phyloP scores from a whole-genome alignment of 2,888 invertebrate genomes.

The Ophioninae sp. region DNA sequence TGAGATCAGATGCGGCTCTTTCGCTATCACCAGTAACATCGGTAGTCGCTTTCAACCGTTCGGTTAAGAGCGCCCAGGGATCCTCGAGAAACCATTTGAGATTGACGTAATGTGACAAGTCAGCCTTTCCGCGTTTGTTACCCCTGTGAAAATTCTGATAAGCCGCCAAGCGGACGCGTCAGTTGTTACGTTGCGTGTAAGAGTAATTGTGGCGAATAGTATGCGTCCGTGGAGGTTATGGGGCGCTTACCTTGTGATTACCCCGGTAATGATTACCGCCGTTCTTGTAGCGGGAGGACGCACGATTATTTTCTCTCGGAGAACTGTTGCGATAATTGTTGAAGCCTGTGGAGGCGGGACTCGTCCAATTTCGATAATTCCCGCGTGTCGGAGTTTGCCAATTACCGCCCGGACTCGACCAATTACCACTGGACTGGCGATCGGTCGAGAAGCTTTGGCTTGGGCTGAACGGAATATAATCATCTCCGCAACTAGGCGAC shows the following conservation, averaged over 20 bases:
- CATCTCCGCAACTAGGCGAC: slow-evolving; percentile 46
- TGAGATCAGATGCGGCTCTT: not conserved
- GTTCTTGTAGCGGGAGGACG: slow-evolving; percentile 42
- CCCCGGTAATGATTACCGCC: slow-evolving; percentile 26
- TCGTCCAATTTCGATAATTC: slow-evolving; percentile 64
- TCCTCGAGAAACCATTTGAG: slow-evolving; percentile 72
- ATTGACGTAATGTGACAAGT: slow-evolving; percentile 72
- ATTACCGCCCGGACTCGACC: slow-evolving; percentile 57
- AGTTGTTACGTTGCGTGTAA: not conserved
- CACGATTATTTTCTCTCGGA: slow-evolving; percentile 25
- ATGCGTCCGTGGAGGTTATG: not conserved
- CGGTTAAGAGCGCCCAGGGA: slow-evolving; percentile 72
- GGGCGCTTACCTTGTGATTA: slow-evolving; percentile 61
- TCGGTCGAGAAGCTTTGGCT: slow-evolving; percentile 64
- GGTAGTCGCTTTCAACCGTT: not conserved
- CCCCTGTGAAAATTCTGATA: slow-evolving; percentile 67
- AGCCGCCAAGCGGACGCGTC: not conserved
- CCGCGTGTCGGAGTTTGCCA: slow-evolving; percentile 40
- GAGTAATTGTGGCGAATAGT: not conserved
- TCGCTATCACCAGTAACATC: not conserved
- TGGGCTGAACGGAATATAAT: slow-evolving; percentile 71
- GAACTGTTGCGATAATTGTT: slow-evolving; percentile 60
- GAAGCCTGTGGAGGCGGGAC: slow-evolving; percentile 59
- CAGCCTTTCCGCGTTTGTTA: slow-evolving; percentile 52
- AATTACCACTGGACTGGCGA: slow-evolving; percentile 62